Evolutionary conservation across 2,113 vertebrate species (phyloP).

Genomic region (Corydoras sp.): DNA sequence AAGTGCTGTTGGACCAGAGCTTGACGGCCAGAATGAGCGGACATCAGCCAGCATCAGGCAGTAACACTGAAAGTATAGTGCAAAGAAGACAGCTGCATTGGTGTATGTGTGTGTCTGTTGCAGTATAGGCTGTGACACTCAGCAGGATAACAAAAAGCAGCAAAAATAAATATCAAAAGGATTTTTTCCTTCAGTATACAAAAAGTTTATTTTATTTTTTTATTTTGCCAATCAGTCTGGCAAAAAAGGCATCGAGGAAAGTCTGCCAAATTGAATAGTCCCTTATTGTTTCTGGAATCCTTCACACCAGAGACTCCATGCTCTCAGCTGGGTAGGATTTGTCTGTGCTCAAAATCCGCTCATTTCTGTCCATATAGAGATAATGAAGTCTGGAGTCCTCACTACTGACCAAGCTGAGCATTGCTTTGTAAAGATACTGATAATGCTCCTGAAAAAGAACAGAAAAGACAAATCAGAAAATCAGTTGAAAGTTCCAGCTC

Average conservation of each 20-base stretch:
- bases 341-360: conserved; percentile 78
- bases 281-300: conserved; percentile 57
- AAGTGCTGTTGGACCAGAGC: conserved; percentile 41
- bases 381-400: conserved; percentile 80
- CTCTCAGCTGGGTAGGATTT: conserved; percentile 96
- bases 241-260: conserved; percentile 96
- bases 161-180: conserved; percentile 99
- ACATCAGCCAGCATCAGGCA: conserved; percentile 76
- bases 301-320: conserved; percentile 98
- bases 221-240: conserved; percentile 97
- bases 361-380: conserved; percentile 85
- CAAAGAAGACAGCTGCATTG: conserved; percentile 89
- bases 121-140: conserved; percentile 92
- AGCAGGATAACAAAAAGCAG: conserved; percentile 98
- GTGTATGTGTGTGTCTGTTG: conserved; percentile 71
- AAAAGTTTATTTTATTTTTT: conserved; percentile 74
- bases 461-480: background rate
- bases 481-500: too few species aligned
- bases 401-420: conserved; percentile 93
- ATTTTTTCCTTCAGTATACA: conserved; percentile 89
- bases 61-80: conserved; percentile 99
- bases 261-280: conserved; percentile 71
- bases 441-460: conserved; percentile 81
- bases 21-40: conserved; percentile 51
- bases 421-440: conserved; percentile 98